A percentile compares a stretch with the other conserved stretches of the same genome.
phyloP scores from a whole-genome alignment of 2,113 vertebrate genomes.

The Odontophorus gujanensis region DNA sequence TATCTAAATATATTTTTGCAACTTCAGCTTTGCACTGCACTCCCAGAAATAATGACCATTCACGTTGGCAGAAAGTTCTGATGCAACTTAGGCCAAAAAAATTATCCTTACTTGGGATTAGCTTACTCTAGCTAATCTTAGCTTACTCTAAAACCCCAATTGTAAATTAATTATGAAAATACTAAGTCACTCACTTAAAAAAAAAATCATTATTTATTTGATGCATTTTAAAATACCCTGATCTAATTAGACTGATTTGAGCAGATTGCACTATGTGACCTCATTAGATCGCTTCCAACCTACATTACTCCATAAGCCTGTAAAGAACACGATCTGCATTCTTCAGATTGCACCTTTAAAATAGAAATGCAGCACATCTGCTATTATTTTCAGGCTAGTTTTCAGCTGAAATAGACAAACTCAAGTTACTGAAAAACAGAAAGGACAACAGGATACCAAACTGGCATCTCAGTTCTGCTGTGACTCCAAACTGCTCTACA shows the following conservation, averaged over 20 bases:
- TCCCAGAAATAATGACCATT: not conserved
- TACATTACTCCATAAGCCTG: not conserved
- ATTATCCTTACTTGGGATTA: not conserved
- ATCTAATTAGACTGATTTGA: not conserved
- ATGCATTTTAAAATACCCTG: constrained; percentile 4
- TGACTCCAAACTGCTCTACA: not conserved
- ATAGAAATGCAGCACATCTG: not conserved
- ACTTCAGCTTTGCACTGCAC: not conserved
- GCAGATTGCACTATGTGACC: not conserved
- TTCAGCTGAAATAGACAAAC: not conserved
- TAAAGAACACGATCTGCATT: not conserved
- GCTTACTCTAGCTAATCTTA: not conserved
- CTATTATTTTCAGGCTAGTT: not conserved
- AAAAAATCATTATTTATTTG: not conserved
- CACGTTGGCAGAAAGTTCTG: not conserved
- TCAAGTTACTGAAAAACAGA: not conserved
- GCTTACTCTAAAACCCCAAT: not conserved
- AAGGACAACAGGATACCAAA: not conserved
- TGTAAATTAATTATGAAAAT: not conserved
- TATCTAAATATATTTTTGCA: not conserved
- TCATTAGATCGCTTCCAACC: not conserved
- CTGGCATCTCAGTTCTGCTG: not conserved
- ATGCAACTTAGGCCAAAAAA: not conserved
- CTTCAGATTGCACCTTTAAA: not conserved
- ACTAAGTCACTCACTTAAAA: not conserved